Evolutionary conservation across 2,888 invertebrate species (phyloP), one percentile per base, ranked within the genome.

Genomic region (Cephus nigrinus): DNA sequence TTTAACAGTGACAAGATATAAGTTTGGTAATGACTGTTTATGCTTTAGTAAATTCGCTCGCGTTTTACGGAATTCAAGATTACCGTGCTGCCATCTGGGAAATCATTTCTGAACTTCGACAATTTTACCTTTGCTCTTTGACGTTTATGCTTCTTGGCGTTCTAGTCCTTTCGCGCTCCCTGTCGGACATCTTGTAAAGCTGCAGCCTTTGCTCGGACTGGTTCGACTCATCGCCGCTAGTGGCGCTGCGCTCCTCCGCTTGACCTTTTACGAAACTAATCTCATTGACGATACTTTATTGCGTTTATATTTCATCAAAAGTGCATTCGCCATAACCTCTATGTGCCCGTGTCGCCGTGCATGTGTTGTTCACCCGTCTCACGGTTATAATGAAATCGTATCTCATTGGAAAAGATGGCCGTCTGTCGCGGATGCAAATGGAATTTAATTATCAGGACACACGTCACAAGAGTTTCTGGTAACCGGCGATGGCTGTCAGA

Each of bases 391-490:
- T 55, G 55, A 55, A 55, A 55, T 55, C 55, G 55, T 55, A 55
- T 55, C 55, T 55, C 55, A 55, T 55, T 55, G 23, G 15, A 55
- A 55, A 55, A 55, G 55, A 55, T 55, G 55, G 55, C 55, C 23
- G 34, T 36, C 72, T 72, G 31, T 15, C 55, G 32, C 5, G 15
- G 72, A 76, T 71, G 73, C 73, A 73, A 76, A 77, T 77, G 77
- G 77, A 77, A 77, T 77, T 77, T 77, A 74, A 77, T 77, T 77
- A 77, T 77, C 77, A 75, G 75, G 75, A 75, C 69, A 69, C 74
- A 69, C 74, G 77, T 69, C 74, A 77, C 74, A 77, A 74, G 55
- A 55, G 55, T 55, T 55, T 55, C 55, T 23, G 55, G 55, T 55
- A 55, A 55, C 55, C 9, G 23, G 55, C 23, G 23, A 55, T 23